Evolutionary conservation across 2,797 vertebrate species (phyloP).

Genomic region (Arremon brunneinucha): DNA sequence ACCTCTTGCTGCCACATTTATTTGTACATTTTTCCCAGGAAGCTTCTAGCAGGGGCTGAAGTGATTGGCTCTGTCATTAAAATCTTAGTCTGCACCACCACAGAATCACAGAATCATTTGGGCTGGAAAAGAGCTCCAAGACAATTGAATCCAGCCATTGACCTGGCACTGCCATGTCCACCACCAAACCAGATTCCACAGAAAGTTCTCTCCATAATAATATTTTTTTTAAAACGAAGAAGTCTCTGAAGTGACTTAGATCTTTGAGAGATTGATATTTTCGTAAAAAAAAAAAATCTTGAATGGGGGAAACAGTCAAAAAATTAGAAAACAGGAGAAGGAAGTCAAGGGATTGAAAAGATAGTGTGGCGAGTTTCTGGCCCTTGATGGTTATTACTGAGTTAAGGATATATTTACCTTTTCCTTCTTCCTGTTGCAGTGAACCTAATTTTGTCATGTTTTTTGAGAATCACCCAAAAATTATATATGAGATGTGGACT

Average conservation of each 20-base stretch:
- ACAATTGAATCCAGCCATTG: not conserved
- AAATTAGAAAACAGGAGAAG: not conserved
- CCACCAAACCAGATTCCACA: not conserved
- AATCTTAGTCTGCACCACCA: not conserved
- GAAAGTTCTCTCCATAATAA: not conserved
- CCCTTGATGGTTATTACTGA: not conserved
- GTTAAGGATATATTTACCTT: not conserved
- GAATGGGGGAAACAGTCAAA: not conserved
- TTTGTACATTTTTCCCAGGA: not conserved
- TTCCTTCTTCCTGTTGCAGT: not conserved
- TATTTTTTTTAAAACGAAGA: not conserved
- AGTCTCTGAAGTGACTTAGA: too few relatives aligned
- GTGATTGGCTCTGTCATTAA: not conserved
- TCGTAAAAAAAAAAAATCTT: not conserved
- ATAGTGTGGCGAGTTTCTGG: not conserved
- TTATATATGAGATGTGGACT: not conserved
- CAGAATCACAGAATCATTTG: not conserved
- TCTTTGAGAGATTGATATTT: too few relatives aligned
- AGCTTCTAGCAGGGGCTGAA: not conserved
- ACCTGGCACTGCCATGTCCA: not conserved
- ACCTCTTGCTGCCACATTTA: not conserved
- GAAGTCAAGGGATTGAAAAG: not conserved
- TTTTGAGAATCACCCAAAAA: not conserved
- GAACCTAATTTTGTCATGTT: not conserved
- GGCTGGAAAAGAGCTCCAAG: not conserved